phyloP scores from a whole-genome alignment of 2,888 invertebrate genomes.

The Hydropsyche betteni region DNA sequence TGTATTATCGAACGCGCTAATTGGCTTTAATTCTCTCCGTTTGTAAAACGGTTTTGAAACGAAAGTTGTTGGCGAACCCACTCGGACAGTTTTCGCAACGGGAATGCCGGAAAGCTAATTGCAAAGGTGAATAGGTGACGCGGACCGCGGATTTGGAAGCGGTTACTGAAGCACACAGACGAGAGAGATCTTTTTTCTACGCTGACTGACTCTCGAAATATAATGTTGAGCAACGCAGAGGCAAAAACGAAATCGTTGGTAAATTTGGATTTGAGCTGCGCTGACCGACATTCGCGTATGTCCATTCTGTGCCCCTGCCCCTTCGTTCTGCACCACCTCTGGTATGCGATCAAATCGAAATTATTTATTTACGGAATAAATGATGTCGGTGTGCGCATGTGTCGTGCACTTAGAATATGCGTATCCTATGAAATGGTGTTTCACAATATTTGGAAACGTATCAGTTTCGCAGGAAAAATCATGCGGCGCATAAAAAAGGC shows the following conservation, averaged over 20 bases:
- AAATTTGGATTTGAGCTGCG: constrained; percentile 45
- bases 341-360: background rate
- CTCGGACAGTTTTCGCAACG: too few relatives aligned
- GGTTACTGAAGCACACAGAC: background rate
- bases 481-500: too few relatives aligned
- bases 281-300: constrained; percentile 35
- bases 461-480: too few relatives aligned
- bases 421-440: background rate
- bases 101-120: background rate
- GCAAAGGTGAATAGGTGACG: background rate
- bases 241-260: constrained; percentile 46
- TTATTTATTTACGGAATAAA: background rate
- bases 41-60: too few relatives aligned
- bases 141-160: background rate
- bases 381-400: background rate
- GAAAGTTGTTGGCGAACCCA: too few relatives aligned
- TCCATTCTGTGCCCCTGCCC: constrained; percentile 33
- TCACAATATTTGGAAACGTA: too few relatives aligned
- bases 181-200: constrained; percentile 37
- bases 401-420: background rate
- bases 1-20: too few relatives aligned
- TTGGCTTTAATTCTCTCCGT: too few relatives aligned
- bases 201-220: constrained; percentile 39
- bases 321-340: constrained; percentile 10
- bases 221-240: constrained; percentile 40